Conservation (phyloP, 2,113 vertebrate species). For the Carassius auratus region DNA sequence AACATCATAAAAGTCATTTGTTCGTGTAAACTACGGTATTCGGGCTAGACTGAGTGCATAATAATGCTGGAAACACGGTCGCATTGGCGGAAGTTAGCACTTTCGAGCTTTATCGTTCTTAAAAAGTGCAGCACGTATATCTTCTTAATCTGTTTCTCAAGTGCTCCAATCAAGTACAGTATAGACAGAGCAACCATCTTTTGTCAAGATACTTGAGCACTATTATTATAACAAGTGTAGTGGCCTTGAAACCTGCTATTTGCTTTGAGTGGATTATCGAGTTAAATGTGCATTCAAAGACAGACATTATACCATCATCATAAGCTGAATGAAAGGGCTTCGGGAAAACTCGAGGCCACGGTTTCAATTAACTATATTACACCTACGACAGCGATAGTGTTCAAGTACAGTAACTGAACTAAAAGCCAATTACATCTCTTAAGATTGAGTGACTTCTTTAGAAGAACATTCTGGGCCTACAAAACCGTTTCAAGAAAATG, state of each 20-base stretch:
- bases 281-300: background rate
- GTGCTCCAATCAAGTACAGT: background rate
- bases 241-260: conserved; percentile 13
- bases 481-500: background rate
- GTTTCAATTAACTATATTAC: conserved; percentile 7
- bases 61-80: too few species aligned
- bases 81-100: background rate
- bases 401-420: background rate
- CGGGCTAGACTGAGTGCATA: too few species aligned
- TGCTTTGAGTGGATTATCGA: background rate
- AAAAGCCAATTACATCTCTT: too few species aligned
- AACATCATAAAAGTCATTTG: too few species aligned
- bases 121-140: background rate
- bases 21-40: too few species aligned
- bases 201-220: background rate
- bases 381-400: background rate
- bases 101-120: background rate
- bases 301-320: background rate
- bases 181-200: background rate
- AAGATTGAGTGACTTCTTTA: background rate
- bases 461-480: background rate
- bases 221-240: background rate
- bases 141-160: background rate
- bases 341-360: background rate
- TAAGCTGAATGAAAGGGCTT: background rate